These are phyloP conservation scores for Drosophila mojavensis DNA, from an alignment of 1,140 invertebrate genomes.

Conservation along the genomic window DNA sequence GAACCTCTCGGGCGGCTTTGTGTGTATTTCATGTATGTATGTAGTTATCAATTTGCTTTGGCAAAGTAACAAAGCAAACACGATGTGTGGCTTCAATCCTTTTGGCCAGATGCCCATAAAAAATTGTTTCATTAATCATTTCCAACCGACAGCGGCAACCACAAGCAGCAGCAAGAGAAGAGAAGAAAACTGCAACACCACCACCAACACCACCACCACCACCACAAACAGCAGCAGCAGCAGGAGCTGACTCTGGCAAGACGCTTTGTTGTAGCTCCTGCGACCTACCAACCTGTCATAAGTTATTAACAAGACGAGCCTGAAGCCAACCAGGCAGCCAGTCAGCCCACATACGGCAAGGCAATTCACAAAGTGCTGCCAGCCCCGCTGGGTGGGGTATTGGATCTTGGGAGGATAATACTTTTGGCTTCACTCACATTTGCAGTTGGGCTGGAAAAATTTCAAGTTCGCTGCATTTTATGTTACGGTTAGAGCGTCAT, in stretches of 20 bases:
- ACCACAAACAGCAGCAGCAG: conserved; percentile 28
- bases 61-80: conserved; percentile 12
- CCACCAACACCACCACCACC: no score
- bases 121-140: conserved; percentile 75
- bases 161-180: conserved; percentile 34
- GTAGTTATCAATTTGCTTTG: conserved; percentile 38
- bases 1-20: not conserved
- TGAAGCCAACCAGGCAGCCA: conserved; percentile 18
- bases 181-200: no score
- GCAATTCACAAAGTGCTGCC: conserved; percentile 69
- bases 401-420: not conserved
- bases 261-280: conserved; percentile 21
- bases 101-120: conserved; percentile 64
- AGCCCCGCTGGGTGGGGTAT: conserved; percentile 5
- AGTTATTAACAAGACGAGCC: conserved; percentile 76
- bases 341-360: conserved; percentile 56
- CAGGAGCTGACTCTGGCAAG: conserved; percentile 39
- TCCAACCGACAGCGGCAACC: conserved; percentile 32
- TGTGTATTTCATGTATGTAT: conserved; percentile 11
- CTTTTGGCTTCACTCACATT: conserved; percentile 45
- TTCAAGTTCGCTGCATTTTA: conserved; percentile 68
- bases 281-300: conserved; percentile 62
- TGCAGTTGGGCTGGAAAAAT: conserved; percentile 52
- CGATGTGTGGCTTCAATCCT: conserved; percentile 59
- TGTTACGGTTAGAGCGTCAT: conserved; percentile 3